These are phyloP conservation scores for Nasua narica DNA, from an alignment of 2,797 vertebrate species.

Conservation along the genomic window DNA sequence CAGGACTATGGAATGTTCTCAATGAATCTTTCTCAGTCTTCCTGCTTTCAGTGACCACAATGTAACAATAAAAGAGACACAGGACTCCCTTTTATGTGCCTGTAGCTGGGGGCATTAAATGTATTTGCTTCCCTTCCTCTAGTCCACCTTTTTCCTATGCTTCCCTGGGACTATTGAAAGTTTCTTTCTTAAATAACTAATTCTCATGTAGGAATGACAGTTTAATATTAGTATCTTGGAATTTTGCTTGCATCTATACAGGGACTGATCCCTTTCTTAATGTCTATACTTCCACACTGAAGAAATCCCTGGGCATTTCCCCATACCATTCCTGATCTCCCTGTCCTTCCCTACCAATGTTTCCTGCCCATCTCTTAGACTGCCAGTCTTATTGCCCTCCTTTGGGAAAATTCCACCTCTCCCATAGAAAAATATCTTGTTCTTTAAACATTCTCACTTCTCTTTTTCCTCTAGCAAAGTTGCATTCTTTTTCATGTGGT, in stretches of 20 bases:
- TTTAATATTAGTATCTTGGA: neutral
- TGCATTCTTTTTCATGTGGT: neutral
- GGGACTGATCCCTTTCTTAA: neutral
- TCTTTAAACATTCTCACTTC: neutral
- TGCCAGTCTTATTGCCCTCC: neutral
- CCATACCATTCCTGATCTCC: neutral
- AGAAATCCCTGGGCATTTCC: neutral
- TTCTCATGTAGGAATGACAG: neutral
- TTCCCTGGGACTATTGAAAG: neutral
- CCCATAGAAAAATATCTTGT: neutral
- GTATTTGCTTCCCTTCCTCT: neutral
- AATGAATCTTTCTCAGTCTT: neutral
- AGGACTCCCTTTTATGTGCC: neutral
- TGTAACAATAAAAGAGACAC: too few relatives aligned
- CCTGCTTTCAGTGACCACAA: neutral
- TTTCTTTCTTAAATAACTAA: neutral
- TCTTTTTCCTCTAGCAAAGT: neutral
- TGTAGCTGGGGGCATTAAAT: neutral
- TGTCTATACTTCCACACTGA: neutral
- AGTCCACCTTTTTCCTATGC: neutral
- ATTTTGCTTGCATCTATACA: neutral
- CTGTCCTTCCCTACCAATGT: too few relatives aligned
- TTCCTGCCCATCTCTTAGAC: neutral
- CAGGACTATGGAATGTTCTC: neutral
- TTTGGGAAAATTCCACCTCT: neutral